These are phyloP conservation scores for Cenopis cana DNA, from an alignment of 2,888 invertebrate genomes.

Conservation along the genomic window DNA sequence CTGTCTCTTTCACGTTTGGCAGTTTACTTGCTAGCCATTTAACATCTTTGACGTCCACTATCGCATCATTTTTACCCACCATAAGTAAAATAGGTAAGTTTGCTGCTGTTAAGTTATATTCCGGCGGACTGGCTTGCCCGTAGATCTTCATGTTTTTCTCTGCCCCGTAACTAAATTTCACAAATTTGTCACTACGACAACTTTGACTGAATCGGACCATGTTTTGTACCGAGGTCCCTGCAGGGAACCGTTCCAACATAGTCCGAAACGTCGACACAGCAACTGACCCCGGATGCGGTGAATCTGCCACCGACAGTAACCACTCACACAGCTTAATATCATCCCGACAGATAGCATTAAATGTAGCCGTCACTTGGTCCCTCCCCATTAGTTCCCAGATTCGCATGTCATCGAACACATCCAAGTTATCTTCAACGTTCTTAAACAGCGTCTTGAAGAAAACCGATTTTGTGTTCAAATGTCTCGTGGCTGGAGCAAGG, in stretches of 20 bases:
- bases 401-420: slow-evolving; percentile 25
- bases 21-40: slow-evolving; percentile 71
- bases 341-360: background rate
- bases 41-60: slow-evolving; percentile 83
- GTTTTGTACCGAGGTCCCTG: slow-evolving; percentile 36
- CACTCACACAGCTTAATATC: slow-evolving; percentile 1
- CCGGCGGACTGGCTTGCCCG: slow-evolving; percentile 27
- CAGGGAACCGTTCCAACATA: slow-evolving; percentile 15
- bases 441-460: slow-evolving; percentile 23
- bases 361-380: slow-evolving; percentile 6
- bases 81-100: slow-evolving; percentile 31
- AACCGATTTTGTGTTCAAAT: slow-evolving; percentile 67
- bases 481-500: slow-evolving; percentile 81
- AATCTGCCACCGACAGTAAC: slow-evolving; percentile 12
- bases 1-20: slow-evolving; percentile 75
- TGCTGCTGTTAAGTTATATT: slow-evolving; percentile 36
- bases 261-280: background rate
- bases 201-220: slow-evolving; percentile 70
- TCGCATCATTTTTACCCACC: slow-evolving; percentile 68
- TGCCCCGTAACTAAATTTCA: slow-evolving; percentile 33
- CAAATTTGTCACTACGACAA: slow-evolving; percentile 29
- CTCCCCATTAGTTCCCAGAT: slow-evolving; percentile 34
- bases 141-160: slow-evolving; percentile 26
- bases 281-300: slow-evolving; percentile 26
- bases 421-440: slow-evolving; percentile 28